phyloP scores from a whole-genome alignment of 2,113 vertebrate species.

The Lanius ludovicianus region DNA sequence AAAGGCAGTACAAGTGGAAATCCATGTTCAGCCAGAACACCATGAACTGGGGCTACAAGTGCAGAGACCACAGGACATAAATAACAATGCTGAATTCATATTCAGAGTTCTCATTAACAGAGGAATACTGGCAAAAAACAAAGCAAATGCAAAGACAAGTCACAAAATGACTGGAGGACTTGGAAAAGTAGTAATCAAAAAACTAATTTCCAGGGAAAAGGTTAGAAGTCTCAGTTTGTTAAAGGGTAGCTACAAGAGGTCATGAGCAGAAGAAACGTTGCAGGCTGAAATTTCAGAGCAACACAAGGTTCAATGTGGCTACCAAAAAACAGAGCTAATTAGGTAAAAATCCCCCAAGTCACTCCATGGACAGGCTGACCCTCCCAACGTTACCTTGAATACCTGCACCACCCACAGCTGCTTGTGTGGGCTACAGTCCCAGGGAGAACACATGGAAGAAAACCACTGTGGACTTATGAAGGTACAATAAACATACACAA shows the following conservation, averaged over 20 bases:
- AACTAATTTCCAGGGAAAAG: neutral
- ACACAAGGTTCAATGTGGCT: neutral
- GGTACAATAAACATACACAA: neutral
- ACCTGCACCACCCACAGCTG: neutral
- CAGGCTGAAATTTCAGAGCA: neutral
- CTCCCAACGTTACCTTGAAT: neutral
- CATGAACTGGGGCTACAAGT: neutral
- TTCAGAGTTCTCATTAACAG: neutral
- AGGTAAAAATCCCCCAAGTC: neutral
- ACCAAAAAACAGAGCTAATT: neutral
- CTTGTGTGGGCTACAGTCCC: neutral
- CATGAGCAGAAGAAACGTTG: neutral
- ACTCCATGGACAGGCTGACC: neutral
- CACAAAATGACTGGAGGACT: neutral
- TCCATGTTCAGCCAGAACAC: neutral
- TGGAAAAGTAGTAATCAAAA: neutral
- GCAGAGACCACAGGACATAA: neutral
- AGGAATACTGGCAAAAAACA: neutral
- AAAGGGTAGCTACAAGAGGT: neutral
- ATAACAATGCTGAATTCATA: neutral
- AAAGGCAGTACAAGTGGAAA: neutral
- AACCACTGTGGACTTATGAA: neutral
- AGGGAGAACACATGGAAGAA: neutral
- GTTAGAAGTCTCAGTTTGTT: neutral
- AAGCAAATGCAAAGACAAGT: neutral